Base-by-base conservation (phyloP, 2,113 vertebrate genomes). In the Strigops habroptila region DNA sequence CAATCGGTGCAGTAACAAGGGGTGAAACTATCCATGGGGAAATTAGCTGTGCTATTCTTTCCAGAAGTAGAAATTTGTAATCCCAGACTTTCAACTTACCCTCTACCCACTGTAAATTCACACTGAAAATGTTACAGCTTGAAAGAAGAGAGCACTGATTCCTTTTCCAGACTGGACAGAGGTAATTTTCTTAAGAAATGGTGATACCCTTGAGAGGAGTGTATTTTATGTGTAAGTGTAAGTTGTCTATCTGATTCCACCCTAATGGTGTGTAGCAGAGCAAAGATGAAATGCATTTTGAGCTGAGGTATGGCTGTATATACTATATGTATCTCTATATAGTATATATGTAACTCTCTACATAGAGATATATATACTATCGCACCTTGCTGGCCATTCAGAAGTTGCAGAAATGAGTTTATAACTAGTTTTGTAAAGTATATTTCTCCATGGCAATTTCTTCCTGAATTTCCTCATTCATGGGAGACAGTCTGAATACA, bases 181-280 rank as follows among this genome's bases (percentile, higher is more conserved):
- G 37, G 48, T 69, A 65, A 79, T 95, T 92, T 91, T 83, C 91
- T 71, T 78, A 68, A 88, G 73, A 87, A 63, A 7, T 4, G 44
- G 63, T 24, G 44, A 63, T 79, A 60, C 33, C 28, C 27, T 74
- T 59, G 91, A 69, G 16, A 80, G 35, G 27, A 82, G 11, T 39
- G 39, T 9, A 7, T 81, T 92, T 81, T 24, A 8, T 49, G 12
- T 77, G 9, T 52, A 57, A 80, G 49, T 75, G 43, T 33, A 65
- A 59, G 25, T 46, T 81, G 35, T 73, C 68, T 73, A 62, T 57
- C 48, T 93, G 46, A 35, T 77, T 86, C 59, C 86, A 30, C 73
- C 11, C 43, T 84, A 30, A 55, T 7, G 8, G 10, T 33, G 10
- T 33, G n/a, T 48, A 65, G 44, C 65, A 91, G 55, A 74, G 59